phyloP scores from a whole-genome alignment of 2,888 invertebrate species.

The Pseudanteris insignis region DNA sequence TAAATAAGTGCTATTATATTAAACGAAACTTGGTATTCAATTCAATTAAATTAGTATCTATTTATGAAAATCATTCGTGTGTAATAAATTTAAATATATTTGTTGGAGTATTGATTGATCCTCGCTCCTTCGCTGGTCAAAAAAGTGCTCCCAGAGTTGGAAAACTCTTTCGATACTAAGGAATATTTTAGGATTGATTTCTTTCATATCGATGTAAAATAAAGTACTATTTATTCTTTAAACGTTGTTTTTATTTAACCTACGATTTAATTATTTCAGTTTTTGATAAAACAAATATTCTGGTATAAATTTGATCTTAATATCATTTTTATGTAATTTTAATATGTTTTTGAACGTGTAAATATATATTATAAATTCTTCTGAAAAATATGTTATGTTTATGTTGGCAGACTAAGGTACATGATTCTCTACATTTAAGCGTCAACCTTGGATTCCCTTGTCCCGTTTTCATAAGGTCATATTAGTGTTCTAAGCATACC shows the following conservation, averaged over 20 bases:
- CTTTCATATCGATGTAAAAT: constrained; percentile 57
- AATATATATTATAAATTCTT: no score
- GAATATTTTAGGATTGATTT: constrained; percentile 52
- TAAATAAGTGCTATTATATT: constrained; percentile 6
- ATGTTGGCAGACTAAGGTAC: no score
- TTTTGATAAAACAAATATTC: no score
- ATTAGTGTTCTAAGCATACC: no score
- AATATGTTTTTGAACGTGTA: no score
- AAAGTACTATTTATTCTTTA: constrained; percentile 59
- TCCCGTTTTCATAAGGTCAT: no score
- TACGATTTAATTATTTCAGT: background rate
- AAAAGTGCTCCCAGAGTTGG: constrained; percentile 27
- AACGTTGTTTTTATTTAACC: constrained; percentile 1
- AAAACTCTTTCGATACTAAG: constrained; percentile 32
- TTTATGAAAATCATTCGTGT: background rate
- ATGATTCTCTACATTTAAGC: background rate
- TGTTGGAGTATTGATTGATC: background rate
- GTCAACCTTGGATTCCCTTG: no score
- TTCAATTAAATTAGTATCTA: background rate
- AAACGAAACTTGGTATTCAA: no score
- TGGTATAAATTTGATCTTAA: no score
- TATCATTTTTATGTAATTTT: no score
- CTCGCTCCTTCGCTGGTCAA: constrained; percentile 33
- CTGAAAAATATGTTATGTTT: no score
- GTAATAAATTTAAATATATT: background rate